Evolutionary conservation across 2,797 vertebrate species (phyloP).

Genomic region (Falco rusticolus): DNA sequence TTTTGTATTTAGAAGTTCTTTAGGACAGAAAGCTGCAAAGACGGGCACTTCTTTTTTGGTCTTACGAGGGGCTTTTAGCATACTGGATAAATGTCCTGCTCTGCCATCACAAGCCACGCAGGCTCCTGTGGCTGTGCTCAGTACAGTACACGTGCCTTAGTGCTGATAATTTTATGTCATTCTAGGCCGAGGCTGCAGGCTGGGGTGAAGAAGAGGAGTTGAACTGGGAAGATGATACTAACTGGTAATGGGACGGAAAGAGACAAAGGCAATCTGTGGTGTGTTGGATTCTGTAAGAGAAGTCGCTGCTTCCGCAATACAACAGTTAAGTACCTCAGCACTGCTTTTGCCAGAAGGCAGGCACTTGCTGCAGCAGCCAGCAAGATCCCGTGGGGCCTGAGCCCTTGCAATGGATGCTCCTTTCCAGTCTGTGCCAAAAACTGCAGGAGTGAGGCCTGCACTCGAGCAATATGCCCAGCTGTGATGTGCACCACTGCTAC

Average conservation of each 20-base stretch:
- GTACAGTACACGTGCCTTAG: not conserved
- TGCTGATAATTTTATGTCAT: not conserved
- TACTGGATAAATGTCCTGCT: not conserved
- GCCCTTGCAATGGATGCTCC: not conserved
- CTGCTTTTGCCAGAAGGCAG: slow-evolving; percentile 58
- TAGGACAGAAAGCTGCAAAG: not conserved
- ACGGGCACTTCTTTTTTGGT: not conserved
- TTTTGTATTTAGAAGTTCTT: not conserved
- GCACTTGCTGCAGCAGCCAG: slow-evolving; percentile 40
- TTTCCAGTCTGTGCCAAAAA: slow-evolving; percentile 55
- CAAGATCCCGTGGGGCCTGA: not conserved
- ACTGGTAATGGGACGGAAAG: slow-evolving; percentile 79
- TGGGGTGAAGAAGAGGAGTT: slow-evolving; percentile 93
- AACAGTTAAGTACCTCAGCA: slow-evolving; percentile 28
- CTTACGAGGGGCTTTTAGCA: not conserved
- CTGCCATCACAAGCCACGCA: not conserved
- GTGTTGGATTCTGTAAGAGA: slow-evolving; percentile 13
- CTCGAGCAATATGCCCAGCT: not conserved
- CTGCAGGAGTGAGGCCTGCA: slow-evolving; percentile 16
- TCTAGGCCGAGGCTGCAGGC: slow-evolving; percentile 87
- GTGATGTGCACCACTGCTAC: not conserved
- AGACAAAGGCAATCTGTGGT: not conserved
- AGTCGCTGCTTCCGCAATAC: not conserved
- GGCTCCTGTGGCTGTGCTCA: not conserved
- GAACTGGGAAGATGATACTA: slow-evolving; percentile 90